These are phyloP conservation scores for Xestia c-nigrum DNA, from an alignment of 2,888 invertebrate species.

Conservation along the genomic window DNA sequence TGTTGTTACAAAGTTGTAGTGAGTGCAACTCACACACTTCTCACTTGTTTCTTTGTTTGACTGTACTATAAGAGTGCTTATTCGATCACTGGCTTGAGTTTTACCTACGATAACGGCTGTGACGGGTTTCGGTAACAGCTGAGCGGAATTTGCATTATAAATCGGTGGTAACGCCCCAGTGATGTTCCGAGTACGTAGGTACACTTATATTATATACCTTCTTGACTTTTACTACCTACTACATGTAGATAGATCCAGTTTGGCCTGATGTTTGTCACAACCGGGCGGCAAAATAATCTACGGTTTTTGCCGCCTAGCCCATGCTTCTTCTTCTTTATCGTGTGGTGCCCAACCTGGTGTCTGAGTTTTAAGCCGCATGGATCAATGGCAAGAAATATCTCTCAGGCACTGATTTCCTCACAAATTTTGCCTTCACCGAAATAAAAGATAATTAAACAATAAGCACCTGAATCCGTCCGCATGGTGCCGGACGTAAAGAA, in stretches of 20 bases:
- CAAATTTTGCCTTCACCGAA: too few relatives aligned
- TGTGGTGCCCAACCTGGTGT: too few relatives aligned
- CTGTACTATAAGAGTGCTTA: conserved; percentile 67
- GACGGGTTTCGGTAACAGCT: conserved; percentile 76
- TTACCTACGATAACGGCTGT: conserved; percentile 61
- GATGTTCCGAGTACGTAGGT: conserved; percentile 14
- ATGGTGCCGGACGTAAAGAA: too few relatives aligned
- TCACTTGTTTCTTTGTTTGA: conserved; percentile 1
- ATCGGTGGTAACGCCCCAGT: conserved; percentile 68
- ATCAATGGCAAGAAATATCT: too few relatives aligned
- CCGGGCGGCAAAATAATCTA: background rate
- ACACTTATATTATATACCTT: background rate
- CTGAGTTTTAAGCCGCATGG: too few relatives aligned
- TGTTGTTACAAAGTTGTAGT: too few relatives aligned
- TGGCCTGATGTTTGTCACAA: background rate
- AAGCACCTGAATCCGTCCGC: too few relatives aligned
- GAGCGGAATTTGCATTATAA: conserved; percentile 81
- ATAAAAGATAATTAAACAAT: too few relatives aligned
- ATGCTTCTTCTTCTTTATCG: too few relatives aligned
- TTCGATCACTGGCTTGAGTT: conserved; percentile 71
- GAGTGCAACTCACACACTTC: background rate
- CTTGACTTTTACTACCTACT: conserved; percentile 3
- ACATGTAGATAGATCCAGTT: background rate
- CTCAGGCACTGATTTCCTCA: too few relatives aligned
- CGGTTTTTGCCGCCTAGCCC: too few relatives aligned